Percentiles rank a stretch among this genome's conserved stretches.
These are phyloP conservation scores for Theristicus caerulescens DNA, from an alignment of 2,113 vertebrate genomes.

Conservation along the genomic window DNA sequence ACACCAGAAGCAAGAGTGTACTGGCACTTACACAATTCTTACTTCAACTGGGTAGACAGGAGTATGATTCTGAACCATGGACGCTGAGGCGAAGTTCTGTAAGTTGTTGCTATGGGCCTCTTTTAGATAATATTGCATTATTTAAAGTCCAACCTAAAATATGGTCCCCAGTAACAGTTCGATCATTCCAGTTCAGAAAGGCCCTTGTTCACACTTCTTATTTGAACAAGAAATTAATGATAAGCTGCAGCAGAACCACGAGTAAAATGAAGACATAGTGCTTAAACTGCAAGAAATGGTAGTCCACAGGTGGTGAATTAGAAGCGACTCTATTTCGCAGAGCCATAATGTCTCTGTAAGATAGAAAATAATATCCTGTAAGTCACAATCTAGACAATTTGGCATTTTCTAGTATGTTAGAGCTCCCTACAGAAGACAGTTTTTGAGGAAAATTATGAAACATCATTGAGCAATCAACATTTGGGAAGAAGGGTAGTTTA, in stretches of 20 bases:
- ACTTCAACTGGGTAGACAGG: constrained; percentile 52
- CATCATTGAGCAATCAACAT: neutral
- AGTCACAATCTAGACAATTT: neutral
- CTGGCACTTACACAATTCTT: constrained; percentile 74
- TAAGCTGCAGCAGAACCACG: constrained; percentile 89
- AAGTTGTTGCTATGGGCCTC: constrained; percentile 55
- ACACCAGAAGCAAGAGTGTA: constrained; percentile 70
- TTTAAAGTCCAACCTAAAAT: constrained; percentile 65
- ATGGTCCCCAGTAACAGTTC: constrained; percentile 66
- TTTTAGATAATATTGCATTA: constrained; percentile 66
- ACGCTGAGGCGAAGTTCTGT: constrained; percentile 49
- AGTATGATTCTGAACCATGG: constrained; percentile 56
- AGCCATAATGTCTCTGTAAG: constrained; percentile 84
- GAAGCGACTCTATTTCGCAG: constrained; percentile 83
- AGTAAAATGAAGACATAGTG: constrained; percentile 90
- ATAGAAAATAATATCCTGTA: constrained; percentile 44
- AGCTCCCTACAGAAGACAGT: neutral
- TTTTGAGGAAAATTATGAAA: neutral
- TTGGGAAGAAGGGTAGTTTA: neutral
- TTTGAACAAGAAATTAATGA: constrained; percentile 93
- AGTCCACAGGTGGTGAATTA: constrained; percentile 73
- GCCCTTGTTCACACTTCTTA: constrained; percentile 74
- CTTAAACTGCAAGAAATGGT: constrained; percentile 88
- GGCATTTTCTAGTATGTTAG: neutral
- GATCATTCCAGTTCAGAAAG: constrained; percentile 64